Evolutionary conservation across 2,888 invertebrate species (phyloP).

Genomic region (Euclidia mi): DNA sequence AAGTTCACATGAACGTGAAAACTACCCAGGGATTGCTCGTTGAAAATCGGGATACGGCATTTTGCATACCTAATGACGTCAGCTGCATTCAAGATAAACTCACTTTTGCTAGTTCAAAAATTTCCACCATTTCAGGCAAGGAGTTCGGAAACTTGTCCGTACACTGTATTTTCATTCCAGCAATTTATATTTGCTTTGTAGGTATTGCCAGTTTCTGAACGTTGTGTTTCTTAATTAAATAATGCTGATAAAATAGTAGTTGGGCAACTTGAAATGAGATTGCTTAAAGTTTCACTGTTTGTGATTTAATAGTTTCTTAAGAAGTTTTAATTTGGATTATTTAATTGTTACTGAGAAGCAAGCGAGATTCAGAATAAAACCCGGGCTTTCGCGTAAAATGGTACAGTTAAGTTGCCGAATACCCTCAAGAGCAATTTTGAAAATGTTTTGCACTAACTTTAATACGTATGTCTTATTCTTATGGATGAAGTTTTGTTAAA

Average conservation of each 20-base stretch:
- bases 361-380: too few relatives aligned
- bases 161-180: constrained; percentile 26
- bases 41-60: constrained; percentile 18
- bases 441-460: too few relatives aligned
- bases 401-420: too few relatives aligned
- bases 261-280: constrained; percentile 2
- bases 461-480: too few relatives aligned
- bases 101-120: constrained; percentile 41
- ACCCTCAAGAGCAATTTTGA: too few relatives aligned
- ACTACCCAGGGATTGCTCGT: constrained; percentile 6
- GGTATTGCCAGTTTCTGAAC: constrained; percentile 22
- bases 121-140: constrained; percentile 27
- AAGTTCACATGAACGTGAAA: constrained; percentile 3
- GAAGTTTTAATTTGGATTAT: too few relatives aligned
- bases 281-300: background rate
- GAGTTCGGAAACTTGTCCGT: constrained; percentile 34
- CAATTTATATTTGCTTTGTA: constrained; percentile 37
- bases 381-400: too few relatives aligned
- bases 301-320: background rate
- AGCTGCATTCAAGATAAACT: constrained; percentile 56
- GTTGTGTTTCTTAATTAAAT: constrained; percentile 31
- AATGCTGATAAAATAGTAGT: constrained; percentile 20
- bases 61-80: constrained; percentile 45
- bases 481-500: too few relatives aligned
- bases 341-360: too few relatives aligned